Evolutionary conservation across 2,888 invertebrate species (phyloP), one percentile per base, ranked within the genome.

Genomic region (Lypha dubia): DNA sequence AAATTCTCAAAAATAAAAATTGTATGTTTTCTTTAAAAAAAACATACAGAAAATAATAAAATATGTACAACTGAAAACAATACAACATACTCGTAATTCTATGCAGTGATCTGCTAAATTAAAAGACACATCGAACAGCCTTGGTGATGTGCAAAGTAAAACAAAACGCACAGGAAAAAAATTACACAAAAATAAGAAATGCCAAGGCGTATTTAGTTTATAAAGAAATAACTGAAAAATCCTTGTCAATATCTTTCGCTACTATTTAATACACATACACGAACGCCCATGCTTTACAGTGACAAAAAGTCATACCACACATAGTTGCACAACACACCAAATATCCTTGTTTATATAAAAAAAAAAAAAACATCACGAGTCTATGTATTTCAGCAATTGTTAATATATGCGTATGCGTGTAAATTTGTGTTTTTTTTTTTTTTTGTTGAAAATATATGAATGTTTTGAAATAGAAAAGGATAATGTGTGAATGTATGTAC

Each of bases 161-260:
- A 24, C 22, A 70, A 41, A 32, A 46, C 15, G 53, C 22, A 53
- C 24, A 17, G 15, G 28, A 58, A 3, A 35, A 70, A 44, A 38
- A 71, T 62, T 74, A 63, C 51, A 77, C 38, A 49, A 73, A 79
- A 79, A 49, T 41, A 46, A 24, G 20, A 75, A 74, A 84, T 84
- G 56, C 77, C 84, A 84, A 46, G 79, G 77, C 84, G 81, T 74
- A 77, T 79, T 84, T 80, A 49, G 77, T 74, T 73, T 80, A 71
- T 62, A 24, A 49, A 49, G 3, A 35, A 49, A 63, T 11, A 62
- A 62, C 44, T 3, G 32, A 49, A 58, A 71, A 68, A 71, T 44
- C 41, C 73, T 77, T 58, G 77, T 84, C 84, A 84, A 84, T 11
- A 77, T 74, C 63, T 44, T 56, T 28, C 17, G 28, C 63, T 84